Conservation (phyloP, 2,888 invertebrate genomes). For the Lycia hirtaria region DNA sequence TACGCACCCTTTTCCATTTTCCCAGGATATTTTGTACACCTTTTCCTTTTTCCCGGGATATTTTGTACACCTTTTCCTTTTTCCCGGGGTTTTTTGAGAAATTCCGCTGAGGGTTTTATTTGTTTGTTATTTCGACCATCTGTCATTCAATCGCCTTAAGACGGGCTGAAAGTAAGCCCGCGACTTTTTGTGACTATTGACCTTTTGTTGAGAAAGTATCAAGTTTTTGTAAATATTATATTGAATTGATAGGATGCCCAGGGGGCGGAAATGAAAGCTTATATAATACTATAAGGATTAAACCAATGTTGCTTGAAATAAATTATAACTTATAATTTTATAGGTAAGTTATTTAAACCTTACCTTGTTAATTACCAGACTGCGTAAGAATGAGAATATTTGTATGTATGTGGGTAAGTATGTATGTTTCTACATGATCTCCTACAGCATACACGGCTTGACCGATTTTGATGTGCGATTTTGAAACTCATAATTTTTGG, state of each 20-base stretch:
- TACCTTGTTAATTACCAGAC: too few species aligned
- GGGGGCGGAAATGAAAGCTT: not conserved
- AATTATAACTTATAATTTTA: too few species aligned
- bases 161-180: not conserved
- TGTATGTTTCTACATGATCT: too few species aligned
- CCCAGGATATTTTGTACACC: slow-evolving; percentile 16
- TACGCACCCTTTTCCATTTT: slow-evolving; percentile 38
- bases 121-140: slow-evolving; percentile 38
- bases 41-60: slow-evolving; percentile 22
- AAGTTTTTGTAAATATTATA: not conserved
- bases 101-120: slow-evolving; percentile 29
- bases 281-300: not conserved
- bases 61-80: not conserved
- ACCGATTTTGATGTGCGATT: too few species aligned
- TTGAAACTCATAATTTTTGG: too few species aligned
- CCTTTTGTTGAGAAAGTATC: not conserved
- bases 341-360: too few species aligned
- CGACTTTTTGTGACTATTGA: slow-evolving; percentile 5
- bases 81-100: not conserved
- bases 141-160: slow-evolving; percentile 26
- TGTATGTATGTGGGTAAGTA: too few species aligned
- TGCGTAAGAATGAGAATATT: too few species aligned
- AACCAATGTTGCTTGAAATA: too few species aligned
- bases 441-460: too few species aligned
- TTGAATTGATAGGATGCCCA: not conserved